Conservation (phyloP, 2,888 invertebrate genomes). For the Aleiodes leptofemur region DNA sequence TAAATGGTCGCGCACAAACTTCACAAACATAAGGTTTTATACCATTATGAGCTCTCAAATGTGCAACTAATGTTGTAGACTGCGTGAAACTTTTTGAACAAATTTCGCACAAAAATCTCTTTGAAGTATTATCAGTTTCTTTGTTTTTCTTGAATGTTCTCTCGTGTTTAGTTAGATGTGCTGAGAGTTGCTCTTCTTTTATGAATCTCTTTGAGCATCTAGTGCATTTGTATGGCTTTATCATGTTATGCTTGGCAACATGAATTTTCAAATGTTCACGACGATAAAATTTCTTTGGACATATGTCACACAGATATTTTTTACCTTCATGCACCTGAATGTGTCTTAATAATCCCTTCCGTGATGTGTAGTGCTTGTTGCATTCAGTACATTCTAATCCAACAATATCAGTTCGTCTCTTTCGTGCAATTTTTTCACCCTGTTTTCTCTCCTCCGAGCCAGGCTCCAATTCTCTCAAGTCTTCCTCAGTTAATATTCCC, state of each 20-base stretch:
- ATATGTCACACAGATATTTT: constrained; percentile 73
- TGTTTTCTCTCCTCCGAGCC: constrained; percentile 64
- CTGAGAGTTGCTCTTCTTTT: constrained; percentile 72
- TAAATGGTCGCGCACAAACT: constrained; percentile 72
- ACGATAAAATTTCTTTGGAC: constrained; percentile 73
- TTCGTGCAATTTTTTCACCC: constrained; percentile 67
- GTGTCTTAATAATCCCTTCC: constrained; percentile 71
- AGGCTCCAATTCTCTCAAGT: constrained; percentile 70
- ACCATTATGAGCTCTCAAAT: constrained; percentile 72
- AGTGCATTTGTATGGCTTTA: constrained; percentile 72
- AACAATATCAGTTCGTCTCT: constrained; percentile 71
- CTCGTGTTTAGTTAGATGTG: constrained; percentile 71
- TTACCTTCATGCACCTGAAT: constrained; percentile 73
- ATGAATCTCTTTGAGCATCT: constrained; percentile 73
- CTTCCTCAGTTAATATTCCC: constrained; percentile 72
- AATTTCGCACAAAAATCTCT: constrained; percentile 72
- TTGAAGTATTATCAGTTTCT: constrained; percentile 68
- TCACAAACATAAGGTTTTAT: constrained; percentile 73
- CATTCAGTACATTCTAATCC: constrained; percentile 73
- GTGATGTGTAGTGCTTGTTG: constrained; percentile 72
- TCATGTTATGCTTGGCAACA: constrained; percentile 73
- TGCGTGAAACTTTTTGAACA: constrained; percentile 74
- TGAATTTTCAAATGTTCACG: constrained; percentile 73
- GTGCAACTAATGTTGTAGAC: constrained; percentile 72
- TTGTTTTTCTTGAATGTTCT: constrained; percentile 69